Conservation (phyloP, 2,113 vertebrate genomes). For the Megaleporinus macrocephalus region DNA sequence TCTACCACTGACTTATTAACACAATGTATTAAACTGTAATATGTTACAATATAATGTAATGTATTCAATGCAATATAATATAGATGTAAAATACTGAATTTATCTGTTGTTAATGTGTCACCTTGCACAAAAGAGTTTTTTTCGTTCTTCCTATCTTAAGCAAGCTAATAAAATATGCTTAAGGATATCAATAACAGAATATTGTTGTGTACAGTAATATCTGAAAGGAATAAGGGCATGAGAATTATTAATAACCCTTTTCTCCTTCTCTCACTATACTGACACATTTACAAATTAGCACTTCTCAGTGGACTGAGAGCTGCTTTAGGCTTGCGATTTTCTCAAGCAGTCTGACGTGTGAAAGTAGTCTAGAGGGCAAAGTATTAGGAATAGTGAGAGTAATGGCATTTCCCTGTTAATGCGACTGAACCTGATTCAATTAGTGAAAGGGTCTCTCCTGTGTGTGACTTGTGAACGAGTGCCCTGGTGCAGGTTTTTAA, state of each 20-base stretch:
- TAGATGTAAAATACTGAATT: background rate
- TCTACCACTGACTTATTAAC: constrained; percentile 16
- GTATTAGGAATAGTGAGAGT: constrained; percentile 62
- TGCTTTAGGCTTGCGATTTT: constrained; percentile 69
- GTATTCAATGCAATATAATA: too few species aligned
- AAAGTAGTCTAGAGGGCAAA: constrained; percentile 74
- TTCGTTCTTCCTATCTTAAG: background rate
- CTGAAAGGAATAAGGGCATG: constrained; percentile 53
- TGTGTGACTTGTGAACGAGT: constrained; percentile 27
- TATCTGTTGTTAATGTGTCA: background rate
- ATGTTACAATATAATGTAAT: too few species aligned
- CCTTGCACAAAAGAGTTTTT: background rate
- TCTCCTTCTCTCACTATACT: constrained; percentile 46
- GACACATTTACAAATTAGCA: constrained; percentile 76
- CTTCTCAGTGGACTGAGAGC: constrained; percentile 63
- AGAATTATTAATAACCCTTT: constrained; percentile 64
- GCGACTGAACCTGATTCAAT: constrained; percentile 68
- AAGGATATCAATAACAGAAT: constrained; percentile 48
- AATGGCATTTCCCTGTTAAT: constrained; percentile 65
- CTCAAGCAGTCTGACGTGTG: constrained; percentile 71
- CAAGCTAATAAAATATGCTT: background rate
- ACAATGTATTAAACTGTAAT: too few species aligned
- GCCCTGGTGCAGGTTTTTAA: background rate
- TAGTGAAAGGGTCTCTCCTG: constrained; percentile 37
- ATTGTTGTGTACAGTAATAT: constrained; percentile 37